Evolutionary conservation across 2,113 vertebrate species (phyloP).

Genomic region (Callorhinus ursinus): DNA sequence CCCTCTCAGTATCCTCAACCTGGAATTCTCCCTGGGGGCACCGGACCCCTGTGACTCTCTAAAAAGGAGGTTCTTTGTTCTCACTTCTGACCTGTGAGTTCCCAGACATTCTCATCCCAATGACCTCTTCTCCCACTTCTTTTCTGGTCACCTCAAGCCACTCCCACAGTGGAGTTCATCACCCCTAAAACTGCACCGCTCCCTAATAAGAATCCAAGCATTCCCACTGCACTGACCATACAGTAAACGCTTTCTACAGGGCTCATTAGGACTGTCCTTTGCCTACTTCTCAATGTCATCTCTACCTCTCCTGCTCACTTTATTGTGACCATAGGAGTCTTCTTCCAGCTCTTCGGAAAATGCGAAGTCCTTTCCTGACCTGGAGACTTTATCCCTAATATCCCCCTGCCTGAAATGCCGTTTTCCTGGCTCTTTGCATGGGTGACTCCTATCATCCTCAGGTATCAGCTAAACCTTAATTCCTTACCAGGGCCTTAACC

Average conservation of each 20-base stretch:
- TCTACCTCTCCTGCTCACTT: not conserved
- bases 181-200: not conserved
- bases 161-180: not conserved
- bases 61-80: not conserved
- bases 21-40: not conserved
- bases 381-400: not conserved
- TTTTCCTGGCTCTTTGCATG: not conserved
- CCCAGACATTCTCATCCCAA: not conserved
- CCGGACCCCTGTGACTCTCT: not conserved
- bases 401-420: not conserved
- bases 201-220: not conserved
- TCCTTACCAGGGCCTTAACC: not conserved
- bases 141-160: not conserved
- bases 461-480: not conserved
- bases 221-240: not conserved
- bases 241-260: not conserved
- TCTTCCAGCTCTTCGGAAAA: not conserved
- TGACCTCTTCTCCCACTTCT: not conserved
- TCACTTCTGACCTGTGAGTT: not conserved
- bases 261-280: not conserved
- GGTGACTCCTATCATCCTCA: not conserved
- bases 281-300: not conserved
- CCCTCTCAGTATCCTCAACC: not conserved
- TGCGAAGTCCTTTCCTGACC: not conserved
- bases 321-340: not conserved